phyloP scores from a whole-genome alignment of 2,888 invertebrate species.

The Tenodera sinensis region DNA sequence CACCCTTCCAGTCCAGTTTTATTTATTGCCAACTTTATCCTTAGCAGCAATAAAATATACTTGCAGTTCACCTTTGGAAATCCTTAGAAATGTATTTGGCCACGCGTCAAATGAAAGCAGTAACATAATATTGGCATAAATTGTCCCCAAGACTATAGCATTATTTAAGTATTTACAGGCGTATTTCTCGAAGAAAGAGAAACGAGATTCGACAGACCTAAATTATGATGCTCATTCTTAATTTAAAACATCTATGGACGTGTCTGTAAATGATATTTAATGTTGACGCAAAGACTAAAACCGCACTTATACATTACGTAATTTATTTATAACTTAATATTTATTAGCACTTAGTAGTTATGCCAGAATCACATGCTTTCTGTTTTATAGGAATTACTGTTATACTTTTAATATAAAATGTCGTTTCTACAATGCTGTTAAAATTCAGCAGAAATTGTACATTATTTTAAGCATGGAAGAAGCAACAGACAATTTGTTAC shows the following conservation, averaged over 20 bases:
- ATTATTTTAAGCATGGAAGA: too few species aligned
- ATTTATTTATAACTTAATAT: conserved; percentile 24
- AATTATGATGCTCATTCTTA: neutral
- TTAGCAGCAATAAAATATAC: too few species aligned
- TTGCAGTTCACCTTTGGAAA: too few species aligned
- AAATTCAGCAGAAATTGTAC: too few species aligned
- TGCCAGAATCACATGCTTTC: neutral
- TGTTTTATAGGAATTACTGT: neutral
- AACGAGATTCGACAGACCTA: neutral
- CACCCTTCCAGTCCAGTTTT: too few species aligned
- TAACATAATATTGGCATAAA: neutral
- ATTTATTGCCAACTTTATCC: too few species aligned
- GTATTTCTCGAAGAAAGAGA: neutral
- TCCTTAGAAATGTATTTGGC: too few species aligned
- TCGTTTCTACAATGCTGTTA: neutral
- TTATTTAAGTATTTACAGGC: neutral
- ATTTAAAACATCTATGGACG: neutral
- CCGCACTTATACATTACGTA: conserved; percentile 6
- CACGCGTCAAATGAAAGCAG: neutral
- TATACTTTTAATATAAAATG: neutral
- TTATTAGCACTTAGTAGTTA: conserved; percentile 10
- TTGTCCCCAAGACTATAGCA: neutral
- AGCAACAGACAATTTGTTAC: neutral
- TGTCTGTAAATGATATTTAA: neutral
- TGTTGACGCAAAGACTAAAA: neutral